Conservation (phyloP, 2,113 vertebrate genomes). For the Phycodurus eques region DNA sequence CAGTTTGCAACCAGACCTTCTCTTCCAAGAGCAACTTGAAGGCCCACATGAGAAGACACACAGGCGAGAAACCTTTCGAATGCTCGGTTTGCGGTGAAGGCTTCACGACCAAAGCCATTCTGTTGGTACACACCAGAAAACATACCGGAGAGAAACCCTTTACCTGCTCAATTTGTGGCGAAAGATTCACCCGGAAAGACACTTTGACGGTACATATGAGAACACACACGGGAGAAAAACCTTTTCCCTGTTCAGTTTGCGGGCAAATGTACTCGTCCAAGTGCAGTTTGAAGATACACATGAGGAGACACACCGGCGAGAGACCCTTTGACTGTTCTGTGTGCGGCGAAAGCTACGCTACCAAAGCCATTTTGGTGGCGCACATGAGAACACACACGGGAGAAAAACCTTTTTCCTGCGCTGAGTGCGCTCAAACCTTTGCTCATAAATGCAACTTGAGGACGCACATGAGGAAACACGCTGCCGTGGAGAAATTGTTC, state of each 20-base stretch:
- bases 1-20: background rate
- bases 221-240: background rate
- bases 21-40: background rate
- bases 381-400: background rate
- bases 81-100: background rate
- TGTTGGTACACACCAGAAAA: background rate
- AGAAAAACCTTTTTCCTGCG: background rate
- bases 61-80: background rate
- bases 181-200: background rate
- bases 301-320: background rate
- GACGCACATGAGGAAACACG: background rate
- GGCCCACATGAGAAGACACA: background rate
- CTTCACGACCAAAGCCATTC: background rate
- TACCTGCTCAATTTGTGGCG: background rate
- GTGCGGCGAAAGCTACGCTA: background rate
- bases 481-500: background rate
- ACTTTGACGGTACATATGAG: background rate
- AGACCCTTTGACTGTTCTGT: background rate
- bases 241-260: background rate
- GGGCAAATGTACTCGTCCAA: background rate
- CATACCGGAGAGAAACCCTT: background rate
- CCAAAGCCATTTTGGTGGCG: background rate
- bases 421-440: background rate
- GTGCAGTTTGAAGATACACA: constrained; percentile 1
- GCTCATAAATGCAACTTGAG: background rate